These are phyloP conservation scores for Spheniscus humboldti DNA, from an alignment of 2,797 vertebrate genomes.

Conservation along the genomic window DNA sequence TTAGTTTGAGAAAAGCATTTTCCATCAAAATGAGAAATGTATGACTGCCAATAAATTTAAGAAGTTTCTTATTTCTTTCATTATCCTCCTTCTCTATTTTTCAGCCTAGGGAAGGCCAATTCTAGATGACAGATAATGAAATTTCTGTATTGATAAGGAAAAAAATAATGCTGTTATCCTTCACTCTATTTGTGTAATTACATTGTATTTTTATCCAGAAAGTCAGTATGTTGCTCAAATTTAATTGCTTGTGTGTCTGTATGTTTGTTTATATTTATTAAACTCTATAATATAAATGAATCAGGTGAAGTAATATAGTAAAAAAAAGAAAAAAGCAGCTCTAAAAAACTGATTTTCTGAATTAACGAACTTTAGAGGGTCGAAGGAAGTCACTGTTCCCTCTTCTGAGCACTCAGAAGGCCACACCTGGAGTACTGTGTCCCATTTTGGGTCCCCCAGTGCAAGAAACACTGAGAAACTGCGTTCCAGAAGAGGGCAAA, in stretches of 20 bases:
- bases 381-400: background rate
- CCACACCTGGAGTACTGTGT: background rate
- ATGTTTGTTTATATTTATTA: background rate
- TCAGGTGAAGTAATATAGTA: background rate
- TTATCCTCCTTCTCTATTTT: background rate
- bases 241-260: background rate
- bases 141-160: background rate
- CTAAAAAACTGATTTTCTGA: background rate
- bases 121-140: background rate
- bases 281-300: background rate
- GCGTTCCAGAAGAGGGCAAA: background rate
- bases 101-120: background rate
- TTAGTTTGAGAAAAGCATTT: background rate
- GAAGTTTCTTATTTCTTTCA: background rate
- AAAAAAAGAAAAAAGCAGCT: background rate
- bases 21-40: constrained; percentile 17
- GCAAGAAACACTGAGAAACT: background rate
- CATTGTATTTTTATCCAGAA: background rate
- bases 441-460: background rate
- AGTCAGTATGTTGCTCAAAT: background rate
- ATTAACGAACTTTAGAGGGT: accelerated
- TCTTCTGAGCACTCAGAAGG: background rate
- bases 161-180: background rate
- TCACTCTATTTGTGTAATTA: background rate
- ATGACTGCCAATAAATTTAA: background rate